phyloP scores from a whole-genome alignment of 2,888 invertebrate genomes.

The Ectemnius lituratus region DNA sequence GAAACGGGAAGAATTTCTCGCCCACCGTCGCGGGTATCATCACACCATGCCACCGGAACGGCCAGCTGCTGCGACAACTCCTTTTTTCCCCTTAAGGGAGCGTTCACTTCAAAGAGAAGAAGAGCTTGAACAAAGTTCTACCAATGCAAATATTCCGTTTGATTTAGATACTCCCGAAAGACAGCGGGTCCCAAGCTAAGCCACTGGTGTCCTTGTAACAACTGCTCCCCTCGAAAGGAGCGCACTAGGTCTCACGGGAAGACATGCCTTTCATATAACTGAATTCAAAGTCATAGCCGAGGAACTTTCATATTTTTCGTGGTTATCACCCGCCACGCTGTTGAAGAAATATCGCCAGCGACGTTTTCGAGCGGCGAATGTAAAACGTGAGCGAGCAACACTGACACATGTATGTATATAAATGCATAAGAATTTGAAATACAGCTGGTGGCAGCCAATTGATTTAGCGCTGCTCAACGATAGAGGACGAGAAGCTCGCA shows the following conservation, averaged over 20 bases:
- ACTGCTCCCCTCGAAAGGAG: conserved; percentile 15
- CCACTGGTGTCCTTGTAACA: conserved; percentile 43
- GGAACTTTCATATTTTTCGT: conserved; percentile 52
- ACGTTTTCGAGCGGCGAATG: conserved; percentile 14
- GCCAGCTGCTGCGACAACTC: conserved; percentile 30
- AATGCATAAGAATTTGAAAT: no score
- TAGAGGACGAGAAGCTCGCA: no score
- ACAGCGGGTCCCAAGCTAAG: conserved; percentile 43
- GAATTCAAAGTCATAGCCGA: conserved; percentile 51
- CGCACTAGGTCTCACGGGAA: conserved; percentile 38
- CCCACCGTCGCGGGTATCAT: conserved; percentile 1
- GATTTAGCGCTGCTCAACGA: no score
- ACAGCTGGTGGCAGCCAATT: no score
- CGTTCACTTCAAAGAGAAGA: conserved; percentile 54
- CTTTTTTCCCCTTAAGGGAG: conserved; percentile 35
- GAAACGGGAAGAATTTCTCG: conserved; percentile 28
- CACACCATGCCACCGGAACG: no score
- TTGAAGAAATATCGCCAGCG: conserved; percentile 33
- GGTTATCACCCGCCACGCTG: conserved; percentile 23
- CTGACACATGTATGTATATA: no score
- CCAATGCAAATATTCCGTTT: conserved; percentile 65
- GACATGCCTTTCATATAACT: conserved; percentile 47
- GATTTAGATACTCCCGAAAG: conserved; percentile 54
- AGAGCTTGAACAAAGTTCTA: conserved; percentile 54
- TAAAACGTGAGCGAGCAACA: no score